Percentiles rank a stretch among this genome's conserved stretches.
phyloP scores from a whole-genome alignment of 92 coral and sea anemone species.

The Epizoanthus illoricatus region DNA sequence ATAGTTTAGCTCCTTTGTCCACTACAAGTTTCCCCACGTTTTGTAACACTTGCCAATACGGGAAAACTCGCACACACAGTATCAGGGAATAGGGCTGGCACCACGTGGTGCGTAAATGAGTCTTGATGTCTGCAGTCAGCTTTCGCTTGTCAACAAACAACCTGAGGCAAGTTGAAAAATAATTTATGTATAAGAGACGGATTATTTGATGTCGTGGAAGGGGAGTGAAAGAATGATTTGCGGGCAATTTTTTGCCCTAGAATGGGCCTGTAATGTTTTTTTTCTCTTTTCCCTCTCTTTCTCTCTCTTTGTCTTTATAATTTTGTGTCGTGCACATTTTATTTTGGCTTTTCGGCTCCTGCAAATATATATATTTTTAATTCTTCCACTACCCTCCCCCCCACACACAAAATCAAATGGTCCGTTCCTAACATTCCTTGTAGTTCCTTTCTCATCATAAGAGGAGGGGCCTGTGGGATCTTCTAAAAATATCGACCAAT shows the following conservation, averaged over 20 bases:
- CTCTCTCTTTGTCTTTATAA: too few species aligned
- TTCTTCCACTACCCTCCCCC: too few species aligned
- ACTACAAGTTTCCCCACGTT: constrained; percentile 51
- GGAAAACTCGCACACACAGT: constrained; percentile 61
- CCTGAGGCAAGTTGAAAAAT: constrained; percentile 42
- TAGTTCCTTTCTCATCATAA: neutral
- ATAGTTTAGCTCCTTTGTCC: constrained; percentile 53
- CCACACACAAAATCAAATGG: too few species aligned
- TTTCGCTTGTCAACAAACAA: constrained; percentile 67
- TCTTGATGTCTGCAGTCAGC: constrained; percentile 58
- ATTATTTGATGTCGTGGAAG: too few species aligned
- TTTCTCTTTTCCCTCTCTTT: too few species aligned
- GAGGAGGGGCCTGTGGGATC: neutral
- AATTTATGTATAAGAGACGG: neutral
- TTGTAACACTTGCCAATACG: constrained; percentile 54
- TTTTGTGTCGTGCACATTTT: too few species aligned
- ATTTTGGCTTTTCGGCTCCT: too few species aligned
- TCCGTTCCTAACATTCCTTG: too few species aligned
- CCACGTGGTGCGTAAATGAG: constrained; percentile 53
- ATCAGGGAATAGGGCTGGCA: constrained; percentile 35
- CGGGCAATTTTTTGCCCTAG: too few species aligned
- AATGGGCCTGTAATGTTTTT: too few species aligned
- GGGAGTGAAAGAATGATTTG: too few species aligned
- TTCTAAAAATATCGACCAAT: too few species aligned
- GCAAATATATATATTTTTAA: neutral